Evolutionary conservation across 2,113 vertebrate genomes (phyloP).

Genomic region (Oryzias woworae): DNA sequence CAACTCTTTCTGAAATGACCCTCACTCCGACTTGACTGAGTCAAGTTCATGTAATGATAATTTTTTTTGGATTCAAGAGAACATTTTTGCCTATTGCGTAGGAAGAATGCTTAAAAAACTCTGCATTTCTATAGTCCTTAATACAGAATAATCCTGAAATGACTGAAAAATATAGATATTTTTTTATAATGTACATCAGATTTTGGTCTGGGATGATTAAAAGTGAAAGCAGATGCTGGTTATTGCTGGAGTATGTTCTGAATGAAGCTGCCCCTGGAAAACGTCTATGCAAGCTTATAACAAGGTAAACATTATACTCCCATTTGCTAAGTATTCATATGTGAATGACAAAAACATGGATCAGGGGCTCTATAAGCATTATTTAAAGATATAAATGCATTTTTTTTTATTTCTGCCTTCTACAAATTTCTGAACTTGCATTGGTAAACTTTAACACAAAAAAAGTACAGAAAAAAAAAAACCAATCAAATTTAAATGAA

Average conservation of each 20-base stretch:
- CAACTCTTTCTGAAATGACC: constrained; percentile 6
- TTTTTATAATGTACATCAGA: constrained; percentile 33
- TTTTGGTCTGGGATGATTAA: neutral
- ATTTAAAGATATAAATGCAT: constrained; percentile 30
- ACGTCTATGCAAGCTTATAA: constrained; percentile 39
- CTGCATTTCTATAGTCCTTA: constrained; percentile 42
- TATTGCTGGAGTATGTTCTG: constrained; percentile 35
- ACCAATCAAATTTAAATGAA: too few species aligned
- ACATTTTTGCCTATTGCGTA: constrained; percentile 4
- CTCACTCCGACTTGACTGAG: constrained; percentile 16
- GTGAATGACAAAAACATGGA: constrained; percentile 41
- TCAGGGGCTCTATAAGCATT: constrained; percentile 37
- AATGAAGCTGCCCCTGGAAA: constrained; percentile 32
- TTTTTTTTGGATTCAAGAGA: constrained; percentile 17
- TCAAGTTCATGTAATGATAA: constrained; percentile 7
- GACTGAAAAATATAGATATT: constrained; percentile 12
- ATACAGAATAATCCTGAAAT: constrained; percentile 57
- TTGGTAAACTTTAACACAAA: constrained; percentile 32
- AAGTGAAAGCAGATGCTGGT: constrained; percentile 25
- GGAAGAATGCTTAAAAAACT: constrained; percentile 1
- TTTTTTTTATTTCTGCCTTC: constrained; percentile 38
- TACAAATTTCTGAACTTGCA: constrained; percentile 36
- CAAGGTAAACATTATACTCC: constrained; percentile 65
- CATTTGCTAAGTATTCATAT: constrained; percentile 24
- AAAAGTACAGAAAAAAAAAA: constrained; percentile 26